Evolutionary conservation across 2,888 invertebrate genomes (phyloP).

Genomic region (Parochlus steinenii): DNA sequence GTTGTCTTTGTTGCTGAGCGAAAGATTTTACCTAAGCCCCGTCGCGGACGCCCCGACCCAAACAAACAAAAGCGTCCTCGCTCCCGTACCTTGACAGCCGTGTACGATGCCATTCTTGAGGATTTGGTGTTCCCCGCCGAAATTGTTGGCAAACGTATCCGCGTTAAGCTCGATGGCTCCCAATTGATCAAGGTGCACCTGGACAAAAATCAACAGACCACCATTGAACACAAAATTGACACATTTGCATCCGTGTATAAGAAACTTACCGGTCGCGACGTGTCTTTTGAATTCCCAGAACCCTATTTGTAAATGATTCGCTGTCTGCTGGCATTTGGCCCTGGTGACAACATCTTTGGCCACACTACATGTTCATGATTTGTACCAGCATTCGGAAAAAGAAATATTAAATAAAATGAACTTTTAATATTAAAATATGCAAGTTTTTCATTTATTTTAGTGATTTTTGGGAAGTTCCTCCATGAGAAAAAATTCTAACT

Average conservation of each 20-base stretch:
- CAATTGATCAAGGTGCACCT: conserved; percentile 94
- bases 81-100: conserved; percentile 84
- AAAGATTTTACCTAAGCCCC: conserved; percentile 94
- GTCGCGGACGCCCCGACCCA: conserved; percentile 75
- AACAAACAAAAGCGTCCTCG: conserved; percentile 62
- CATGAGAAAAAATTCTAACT: too few relatives aligned
- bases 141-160: conserved; percentile 95
- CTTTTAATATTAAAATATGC: too few relatives aligned
- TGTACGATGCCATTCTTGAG: conserved; percentile 93
- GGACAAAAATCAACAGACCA: conserved; percentile 96
- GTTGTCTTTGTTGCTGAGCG: conserved; percentile 97
- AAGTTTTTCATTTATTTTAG: too few relatives aligned
- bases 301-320: conserved; percentile 89
- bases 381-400: too few relatives aligned
- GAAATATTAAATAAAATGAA: too few relatives aligned
- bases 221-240: conserved; percentile 98
- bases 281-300: conserved; percentile 98
- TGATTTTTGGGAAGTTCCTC: too few relatives aligned
- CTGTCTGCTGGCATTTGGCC: too few relatives aligned
- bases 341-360: too few relatives aligned
- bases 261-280: conserved; percentile 96
- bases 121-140: conserved; percentile 98
- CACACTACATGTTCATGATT: too few relatives aligned
- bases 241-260: conserved; percentile 98
- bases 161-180: conserved; percentile 90